Base-by-base conservation (phyloP, 2,888 invertebrate species). In the Nemoura dubitans region DNA sequence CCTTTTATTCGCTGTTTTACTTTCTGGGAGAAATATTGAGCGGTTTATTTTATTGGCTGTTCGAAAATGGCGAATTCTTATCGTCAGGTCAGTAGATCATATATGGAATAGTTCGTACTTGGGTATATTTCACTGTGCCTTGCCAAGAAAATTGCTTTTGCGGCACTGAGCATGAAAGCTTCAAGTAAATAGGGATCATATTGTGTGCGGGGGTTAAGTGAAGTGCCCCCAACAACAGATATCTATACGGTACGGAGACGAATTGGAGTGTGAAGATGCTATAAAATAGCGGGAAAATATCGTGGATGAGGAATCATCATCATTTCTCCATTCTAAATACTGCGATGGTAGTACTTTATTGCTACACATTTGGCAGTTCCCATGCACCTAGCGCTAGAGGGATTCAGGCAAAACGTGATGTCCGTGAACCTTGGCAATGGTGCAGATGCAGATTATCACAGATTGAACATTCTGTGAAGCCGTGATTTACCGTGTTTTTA, bases 241-340 rank as follows among this genome's bases (percentile, higher is more conserved):
- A n/a, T 59, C 59, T 59, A 14, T 14, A 2, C 16, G 59, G 21
- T 6, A 3, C 10, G 59, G 59, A 59, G 59, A 59, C 59, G 59
- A 59, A 59, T 59, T 59, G 59, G 59, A 59, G 59, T 59, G 59
- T 59, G 59, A 59, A 59, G 59, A 59, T 59, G 59, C 59, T 59
- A 59, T 3, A 59, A 59, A 59, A 59, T 59, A 59, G 59, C 59
- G 59, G 59, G 59, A 59, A 59, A 59, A 21, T 14, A 21, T 59
- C 59, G 59, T 59, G 59, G 59, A 59, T 21, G 59, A 59, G 59
- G 59, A 59, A 59, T 59, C 59, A 59, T 59, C 59, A 59, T 59
- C 59, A 59, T 59, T 59, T 59, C 3, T 59, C 59, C 59, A 21
- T 59, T 59, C 59, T 59, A 21, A 59, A 59, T 59, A 59, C 21